A percentile compares a stretch with the other conserved stretches of the same genome.
Evolutionary conservation across 1,140 invertebrate species (phyloP).

Genomic region (Calephelis virginiensis): DNA sequence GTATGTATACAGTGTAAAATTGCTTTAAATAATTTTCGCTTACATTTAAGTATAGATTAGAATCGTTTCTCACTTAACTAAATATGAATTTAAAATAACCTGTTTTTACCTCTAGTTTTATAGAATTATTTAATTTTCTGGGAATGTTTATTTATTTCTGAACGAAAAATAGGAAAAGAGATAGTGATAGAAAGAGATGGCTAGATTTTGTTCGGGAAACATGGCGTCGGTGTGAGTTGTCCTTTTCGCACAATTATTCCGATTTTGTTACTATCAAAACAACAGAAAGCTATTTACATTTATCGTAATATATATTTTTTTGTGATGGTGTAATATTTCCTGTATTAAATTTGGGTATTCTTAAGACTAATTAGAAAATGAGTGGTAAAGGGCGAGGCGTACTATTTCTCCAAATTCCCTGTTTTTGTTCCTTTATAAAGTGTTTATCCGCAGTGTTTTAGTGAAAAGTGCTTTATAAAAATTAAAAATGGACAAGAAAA

Average conservation of each 20-base stretch:
- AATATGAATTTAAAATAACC: no score
- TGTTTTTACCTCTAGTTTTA: no score
- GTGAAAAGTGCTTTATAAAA: conserved; percentile 25
- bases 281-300: conserved; percentile 41
- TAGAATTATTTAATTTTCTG: no score
- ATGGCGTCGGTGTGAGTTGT: conserved; percentile 75
- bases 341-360: conserved; percentile 27
- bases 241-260: conserved; percentile 65
- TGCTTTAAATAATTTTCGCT: no score
- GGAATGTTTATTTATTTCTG: conserved; percentile 12
- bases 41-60: no score
- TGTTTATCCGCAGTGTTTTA: conserved; percentile 40
- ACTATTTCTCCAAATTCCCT: conserved; percentile 21
- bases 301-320: conserved; percentile 27
- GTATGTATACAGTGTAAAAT: no score
- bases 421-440: conserved; percentile 31
- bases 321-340: conserved; percentile 26
- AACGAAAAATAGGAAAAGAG: conserved; percentile 24
- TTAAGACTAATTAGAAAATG: conserved; percentile 39
- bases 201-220: conserved; percentile 35
- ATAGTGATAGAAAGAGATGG: conserved; percentile 23
- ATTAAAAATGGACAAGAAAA: conserved; percentile 76
- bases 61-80: no score
- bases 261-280: conserved; percentile 51
- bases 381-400: conserved; percentile 47